These are phyloP conservation scores for Drosophila malerkotliana DNA, from an alignment of 1,140 invertebrate genomes.

Conservation along the genomic window DNA sequence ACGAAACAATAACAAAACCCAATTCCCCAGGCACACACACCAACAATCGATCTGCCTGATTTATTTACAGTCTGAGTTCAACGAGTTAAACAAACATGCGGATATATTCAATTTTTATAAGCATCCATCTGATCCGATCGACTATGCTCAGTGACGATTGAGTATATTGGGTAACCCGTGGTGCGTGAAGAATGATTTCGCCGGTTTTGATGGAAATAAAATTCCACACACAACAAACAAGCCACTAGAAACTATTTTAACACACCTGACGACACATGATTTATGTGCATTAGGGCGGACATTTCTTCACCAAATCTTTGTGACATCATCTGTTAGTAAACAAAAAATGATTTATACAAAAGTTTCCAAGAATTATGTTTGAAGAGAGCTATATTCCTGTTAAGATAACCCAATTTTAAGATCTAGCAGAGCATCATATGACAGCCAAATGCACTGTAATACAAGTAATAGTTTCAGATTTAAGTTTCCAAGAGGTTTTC, in stretches of 20 bases:
- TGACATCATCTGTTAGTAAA: constrained; percentile 19
- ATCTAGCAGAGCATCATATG: constrained; percentile 1
- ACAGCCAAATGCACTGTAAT: not conserved
- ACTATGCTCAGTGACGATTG: no score
- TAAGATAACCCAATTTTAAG: constrained; percentile 8
- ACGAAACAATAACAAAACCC: constrained; percentile 14
- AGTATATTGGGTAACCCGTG: constrained; percentile 44
- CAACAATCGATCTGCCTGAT: constrained; percentile 9
- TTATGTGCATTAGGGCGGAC: constrained; percentile 26
- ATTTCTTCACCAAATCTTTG: constrained; percentile 22
- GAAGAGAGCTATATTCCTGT: constrained; percentile 3
- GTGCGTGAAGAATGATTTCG: constrained; percentile 26
- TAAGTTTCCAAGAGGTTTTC: not conserved
- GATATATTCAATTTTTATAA: constrained; percentile 34
- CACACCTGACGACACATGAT: constrained; percentile 74
- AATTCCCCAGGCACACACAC: constrained; percentile 6
- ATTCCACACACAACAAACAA: constrained; percentile 59
- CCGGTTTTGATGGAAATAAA: constrained; percentile 32
- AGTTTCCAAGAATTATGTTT: constrained; percentile 18
- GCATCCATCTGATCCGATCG: constrained; percentile 2
- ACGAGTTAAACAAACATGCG: constrained; percentile 11
- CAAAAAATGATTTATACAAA: constrained; percentile 28
- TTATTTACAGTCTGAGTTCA: constrained; percentile 23
- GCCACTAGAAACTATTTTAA: constrained; percentile 76
- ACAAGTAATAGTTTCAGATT: not conserved